phyloP scores from a whole-genome alignment of 2,797 vertebrate genomes.

The Propithecus perrieri region DNA sequence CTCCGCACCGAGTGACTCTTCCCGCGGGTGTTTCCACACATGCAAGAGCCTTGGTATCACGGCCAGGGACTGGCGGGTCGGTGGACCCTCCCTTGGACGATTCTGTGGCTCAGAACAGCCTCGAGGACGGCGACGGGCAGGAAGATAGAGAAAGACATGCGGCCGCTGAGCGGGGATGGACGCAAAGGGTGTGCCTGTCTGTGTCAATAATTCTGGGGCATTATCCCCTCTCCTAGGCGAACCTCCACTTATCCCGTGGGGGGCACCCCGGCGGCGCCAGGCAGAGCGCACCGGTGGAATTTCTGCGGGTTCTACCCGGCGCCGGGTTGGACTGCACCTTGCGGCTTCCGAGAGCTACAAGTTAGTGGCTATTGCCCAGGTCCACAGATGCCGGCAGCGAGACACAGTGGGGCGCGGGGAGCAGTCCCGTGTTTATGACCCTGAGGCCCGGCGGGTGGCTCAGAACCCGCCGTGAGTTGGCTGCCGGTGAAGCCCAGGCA shows the following conservation, averaged over 20 bases:
- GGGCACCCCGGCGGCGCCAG: background rate
- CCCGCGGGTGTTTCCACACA: background rate
- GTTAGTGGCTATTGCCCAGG: background rate
- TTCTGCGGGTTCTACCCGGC: background rate
- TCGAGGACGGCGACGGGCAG: rapidly evolving
- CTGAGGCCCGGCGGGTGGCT: background rate
- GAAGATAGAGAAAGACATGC: background rate
- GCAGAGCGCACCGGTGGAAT: slow-evolving; percentile 22
- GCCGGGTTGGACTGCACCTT: background rate
- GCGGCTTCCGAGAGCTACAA: background rate
- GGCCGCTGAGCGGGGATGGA: background rate
- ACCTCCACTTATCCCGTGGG: background rate
- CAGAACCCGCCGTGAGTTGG: background rate
- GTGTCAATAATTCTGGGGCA: background rate
- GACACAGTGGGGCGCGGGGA: background rate
- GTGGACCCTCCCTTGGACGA: background rate
- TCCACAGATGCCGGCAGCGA: background rate
- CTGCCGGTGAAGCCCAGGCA: background rate
- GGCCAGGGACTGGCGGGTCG: background rate
- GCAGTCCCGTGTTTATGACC: background rate
- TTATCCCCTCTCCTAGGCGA: background rate
- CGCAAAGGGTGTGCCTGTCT: background rate
- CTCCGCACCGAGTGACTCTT: background rate
- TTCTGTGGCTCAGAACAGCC: background rate
- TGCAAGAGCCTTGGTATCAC: background rate